Conservation (phyloP, 2,797 vertebrate genomes). For the Phrynocephalus vlangalii region DNA sequence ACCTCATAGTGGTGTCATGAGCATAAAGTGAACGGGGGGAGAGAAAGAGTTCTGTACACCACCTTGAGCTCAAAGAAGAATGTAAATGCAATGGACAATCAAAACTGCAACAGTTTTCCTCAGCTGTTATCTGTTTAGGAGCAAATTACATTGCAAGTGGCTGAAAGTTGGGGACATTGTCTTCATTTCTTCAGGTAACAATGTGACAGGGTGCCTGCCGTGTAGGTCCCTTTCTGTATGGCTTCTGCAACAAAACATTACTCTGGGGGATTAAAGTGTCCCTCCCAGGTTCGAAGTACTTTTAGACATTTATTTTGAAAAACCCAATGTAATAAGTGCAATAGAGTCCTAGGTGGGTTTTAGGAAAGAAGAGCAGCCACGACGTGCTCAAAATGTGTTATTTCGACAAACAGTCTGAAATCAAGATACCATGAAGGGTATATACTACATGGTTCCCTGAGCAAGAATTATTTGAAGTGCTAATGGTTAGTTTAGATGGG, state of each 20-base stretch:
- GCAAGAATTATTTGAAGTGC: conserved; percentile 37
- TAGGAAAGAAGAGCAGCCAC: neutral
- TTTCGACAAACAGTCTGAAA: conserved; percentile 36
- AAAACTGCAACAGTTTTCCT: too few relatives aligned
- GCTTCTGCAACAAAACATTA: too few relatives aligned
- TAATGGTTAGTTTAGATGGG: conserved; percentile 51
- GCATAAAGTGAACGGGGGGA: neutral
- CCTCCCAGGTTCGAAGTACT: neutral
- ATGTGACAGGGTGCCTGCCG: too few relatives aligned
- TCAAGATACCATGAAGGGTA: conserved; percentile 25
- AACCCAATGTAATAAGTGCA: conserved; percentile 3
- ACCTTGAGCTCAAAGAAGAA: neutral
- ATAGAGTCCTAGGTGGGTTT: neutral
- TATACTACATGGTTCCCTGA: conserved; percentile 12
- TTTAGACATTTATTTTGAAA: neutral
- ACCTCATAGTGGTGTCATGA: neutral
- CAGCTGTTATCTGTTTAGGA: too few relatives aligned
- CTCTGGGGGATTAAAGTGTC: too few relatives aligned
- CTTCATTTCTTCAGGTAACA: too few relatives aligned
- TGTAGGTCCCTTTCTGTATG: too few relatives aligned
- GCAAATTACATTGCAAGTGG: too few relatives aligned
- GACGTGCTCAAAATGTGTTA: conserved; percentile 35
- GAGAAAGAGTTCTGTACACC: neutral
- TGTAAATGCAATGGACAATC: neutral
- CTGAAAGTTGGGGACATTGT: too few relatives aligned